Evolutionary conservation across 2,888 invertebrate species (phyloP), one percentile per base, ranked within the genome.

Genomic region (Lingula anatina): DNA sequence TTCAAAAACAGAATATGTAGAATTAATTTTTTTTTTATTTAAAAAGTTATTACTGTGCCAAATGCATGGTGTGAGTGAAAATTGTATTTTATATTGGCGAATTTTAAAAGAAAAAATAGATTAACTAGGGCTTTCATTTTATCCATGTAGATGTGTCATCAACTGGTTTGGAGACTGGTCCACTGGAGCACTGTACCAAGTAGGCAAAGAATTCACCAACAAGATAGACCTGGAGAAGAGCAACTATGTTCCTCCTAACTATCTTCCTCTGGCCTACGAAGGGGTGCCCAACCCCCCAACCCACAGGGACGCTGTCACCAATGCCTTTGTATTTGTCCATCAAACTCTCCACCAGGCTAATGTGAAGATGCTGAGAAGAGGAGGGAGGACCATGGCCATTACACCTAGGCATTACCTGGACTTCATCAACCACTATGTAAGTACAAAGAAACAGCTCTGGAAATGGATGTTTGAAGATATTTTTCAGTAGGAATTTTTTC

Each of bases 151-250:
- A n/a, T 99, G 97, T 78, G 97, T 99, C 12, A 84, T 99, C 64
- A 97, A 99, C 79, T 97, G 97, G 97, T 97, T 99, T 78, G 99
- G 99, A 12, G 99, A 99, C 78, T 99, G 99, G 99, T 93, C 95
- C 23, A 93, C 95, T 70, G 90, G 91, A 2, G 76, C 78, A n/a
- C 58, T 95, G 56, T 78, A 69, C 56, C 77, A 78, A 59, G 81
- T 81, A n/a, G 97, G 95, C 62, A 89, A 89, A 73, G 97, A 99
- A 78, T 95, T 99, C 74, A 99, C 99, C 18, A 86, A 85, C 63
- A 89, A 90, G 63, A 86, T 99, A 68, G 99, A 99, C 80, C 82
- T 99, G 64, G 96, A 97, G 52, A 72, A 70, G 46, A 61, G 65
- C 49, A 64, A 69, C 72, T 99, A 96, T 85, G 83, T 84, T 49